phyloP scores from a whole-genome alignment of 1,140 invertebrate genomes.

The Heliconius hewitsoni region DNA sequence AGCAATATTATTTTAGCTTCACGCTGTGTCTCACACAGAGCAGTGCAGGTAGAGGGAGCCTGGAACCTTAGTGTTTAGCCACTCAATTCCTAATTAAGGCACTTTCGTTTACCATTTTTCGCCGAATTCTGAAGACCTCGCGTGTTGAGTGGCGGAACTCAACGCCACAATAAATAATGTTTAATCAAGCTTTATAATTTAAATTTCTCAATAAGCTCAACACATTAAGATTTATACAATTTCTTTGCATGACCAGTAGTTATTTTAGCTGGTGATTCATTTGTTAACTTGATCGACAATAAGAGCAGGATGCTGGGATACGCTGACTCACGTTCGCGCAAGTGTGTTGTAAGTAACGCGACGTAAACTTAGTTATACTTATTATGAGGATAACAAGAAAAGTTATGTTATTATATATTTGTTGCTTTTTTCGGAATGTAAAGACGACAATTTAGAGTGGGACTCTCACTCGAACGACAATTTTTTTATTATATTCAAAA shows the following conservation, averaged over 20 bases:
- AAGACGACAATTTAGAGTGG: too few species aligned
- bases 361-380: slow-evolving; percentile 1
- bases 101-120: too few species aligned
- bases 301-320: slow-evolving; percentile 51
- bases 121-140: too few species aligned
- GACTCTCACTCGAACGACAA: too few species aligned
- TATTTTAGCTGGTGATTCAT: slow-evolving; percentile 59
- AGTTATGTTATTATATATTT: background rate
- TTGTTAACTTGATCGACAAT: slow-evolving; percentile 56
- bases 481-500: too few species aligned
- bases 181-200: background rate
- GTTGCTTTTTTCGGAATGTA: too few species aligned
- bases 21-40: too few species aligned
- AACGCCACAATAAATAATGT: background rate
- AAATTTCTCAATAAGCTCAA: background rate
- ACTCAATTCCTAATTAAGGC: too few species aligned
- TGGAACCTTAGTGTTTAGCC: too few species aligned
- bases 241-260: slow-evolving; percentile 31
- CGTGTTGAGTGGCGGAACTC: too few species aligned
- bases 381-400: background rate
- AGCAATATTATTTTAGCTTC: too few species aligned
- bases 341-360: background rate
- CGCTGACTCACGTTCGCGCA: slow-evolving; percentile 48
- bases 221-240: slow-evolving; percentile 33
- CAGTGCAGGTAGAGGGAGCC: too few species aligned